phyloP scores from a whole-genome alignment of 2,113 vertebrate genomes.

The Leuciscus idus region DNA sequence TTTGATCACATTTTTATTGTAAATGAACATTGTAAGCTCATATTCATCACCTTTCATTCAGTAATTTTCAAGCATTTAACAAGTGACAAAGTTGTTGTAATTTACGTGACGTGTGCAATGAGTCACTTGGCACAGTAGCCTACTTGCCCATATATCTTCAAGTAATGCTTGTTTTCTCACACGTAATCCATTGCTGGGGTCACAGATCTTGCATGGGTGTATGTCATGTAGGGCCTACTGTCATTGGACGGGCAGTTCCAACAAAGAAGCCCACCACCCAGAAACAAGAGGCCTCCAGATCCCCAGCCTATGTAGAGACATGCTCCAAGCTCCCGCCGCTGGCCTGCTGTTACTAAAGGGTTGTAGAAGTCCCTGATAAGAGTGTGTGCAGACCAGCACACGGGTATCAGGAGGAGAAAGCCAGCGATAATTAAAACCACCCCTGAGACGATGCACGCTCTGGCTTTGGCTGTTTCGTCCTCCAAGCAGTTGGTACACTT shows the following conservation, averaged over 20 bases:
- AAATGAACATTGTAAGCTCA: background rate
- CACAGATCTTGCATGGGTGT: slow-evolving; percentile 60
- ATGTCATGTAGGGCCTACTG: slow-evolving; percentile 61
- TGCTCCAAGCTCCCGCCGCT: slow-evolving; percentile 76
- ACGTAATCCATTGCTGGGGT: slow-evolving; percentile 71
- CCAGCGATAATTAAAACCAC: slow-evolving; percentile 75
- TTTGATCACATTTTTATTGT: slow-evolving; percentile 1
- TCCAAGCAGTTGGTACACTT: slow-evolving; percentile 83
- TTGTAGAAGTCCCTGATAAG: slow-evolving; percentile 80
- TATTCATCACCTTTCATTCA: background rate
- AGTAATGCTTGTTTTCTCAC: slow-evolving; percentile 57
- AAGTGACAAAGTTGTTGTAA: background rate
- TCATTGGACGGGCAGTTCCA: slow-evolving; percentile 76
- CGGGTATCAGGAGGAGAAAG: slow-evolving; percentile 73
- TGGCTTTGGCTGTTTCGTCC: slow-evolving; percentile 75
- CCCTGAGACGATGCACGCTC: slow-evolving; percentile 73
- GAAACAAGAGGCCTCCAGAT: slow-evolving; percentile 68
- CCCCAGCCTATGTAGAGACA: slow-evolving; percentile 78
- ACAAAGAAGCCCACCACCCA: slow-evolving; percentile 79
- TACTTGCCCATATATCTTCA: background rate
- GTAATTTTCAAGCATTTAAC: background rate
- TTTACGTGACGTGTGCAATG: background rate
- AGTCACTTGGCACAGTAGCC: background rate
- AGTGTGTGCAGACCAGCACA: slow-evolving; percentile 77
- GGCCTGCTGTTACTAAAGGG: slow-evolving; percentile 68